Percentiles rank a stretch among this genome's conserved stretches.
Evolutionary conservation across 2,797 vertebrate species (phyloP).

Genomic region (Ctenochaetus hawaiiensis): DNA sequence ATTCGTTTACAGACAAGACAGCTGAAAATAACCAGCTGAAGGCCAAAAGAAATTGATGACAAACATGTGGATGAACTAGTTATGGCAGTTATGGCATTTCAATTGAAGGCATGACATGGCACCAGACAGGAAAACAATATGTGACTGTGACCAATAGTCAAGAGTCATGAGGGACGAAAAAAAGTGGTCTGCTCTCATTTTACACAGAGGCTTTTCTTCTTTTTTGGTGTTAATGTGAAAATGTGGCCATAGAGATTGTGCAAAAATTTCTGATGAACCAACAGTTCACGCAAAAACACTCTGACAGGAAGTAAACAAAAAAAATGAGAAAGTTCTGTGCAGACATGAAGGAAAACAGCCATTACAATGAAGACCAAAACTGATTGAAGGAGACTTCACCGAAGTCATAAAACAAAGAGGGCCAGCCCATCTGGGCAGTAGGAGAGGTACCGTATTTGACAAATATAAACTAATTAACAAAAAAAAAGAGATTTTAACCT

Average conservation of each 20-base stretch:
- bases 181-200: background rate
- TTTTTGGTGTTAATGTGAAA: conserved; percentile 16
- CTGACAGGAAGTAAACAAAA: conserved; percentile 10
- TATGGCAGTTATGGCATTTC: conserved; percentile 37
- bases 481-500: conserved; percentile 7
- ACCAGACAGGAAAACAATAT: conserved; percentile 23
- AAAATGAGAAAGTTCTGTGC: background rate
- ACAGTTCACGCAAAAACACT: conserved; percentile 2
- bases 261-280: conserved; percentile 13
- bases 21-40: conserved; percentile 40
- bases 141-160: background rate
- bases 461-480: conserved; percentile 30
- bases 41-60: conserved; percentile 22
- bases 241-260: conserved; percentile 31
- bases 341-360: conserved; percentile 14
- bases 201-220: background rate
- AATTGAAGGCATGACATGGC: conserved; percentile 58
- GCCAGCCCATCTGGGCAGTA: conserved; percentile 63
- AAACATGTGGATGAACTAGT: conserved; percentile 21
- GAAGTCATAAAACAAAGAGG: conserved; percentile 81
- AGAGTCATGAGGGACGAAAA: background rate
- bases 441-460: conserved; percentile 23
- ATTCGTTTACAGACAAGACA: conserved; percentile 36
- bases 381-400: conserved; percentile 78
- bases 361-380: conserved; percentile 16